These are phyloP conservation scores for Manis crassicaudata DNA, from an alignment of 2,797 vertebrate species.

Conservation along the genomic window DNA sequence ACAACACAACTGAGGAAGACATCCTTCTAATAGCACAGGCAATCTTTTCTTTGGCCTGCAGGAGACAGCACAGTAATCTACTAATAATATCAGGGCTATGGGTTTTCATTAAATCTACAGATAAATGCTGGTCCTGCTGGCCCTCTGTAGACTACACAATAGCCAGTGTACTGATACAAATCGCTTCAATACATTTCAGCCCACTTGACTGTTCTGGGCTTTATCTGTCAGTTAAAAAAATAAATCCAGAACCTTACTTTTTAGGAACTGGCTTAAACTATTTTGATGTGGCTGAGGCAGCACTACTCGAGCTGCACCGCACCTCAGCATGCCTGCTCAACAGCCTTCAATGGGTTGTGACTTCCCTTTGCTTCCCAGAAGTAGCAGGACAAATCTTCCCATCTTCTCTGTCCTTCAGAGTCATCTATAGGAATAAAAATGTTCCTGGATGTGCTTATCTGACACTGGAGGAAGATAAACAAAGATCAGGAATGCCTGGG, in stretches of 20 bases:
- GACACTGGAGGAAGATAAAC: not conserved
- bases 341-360: not conserved
- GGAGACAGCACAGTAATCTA: not conserved
- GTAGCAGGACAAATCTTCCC: not conserved
- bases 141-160: not conserved
- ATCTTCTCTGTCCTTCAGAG: not conserved
- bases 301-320: not conserved
- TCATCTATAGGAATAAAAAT: not conserved
- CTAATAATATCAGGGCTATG: not conserved
- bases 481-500: no score
- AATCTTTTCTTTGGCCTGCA: not conserved
- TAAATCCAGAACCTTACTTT: constrained; percentile 36
- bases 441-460: not conserved
- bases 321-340: not conserved
- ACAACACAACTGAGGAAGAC: not conserved
- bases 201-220: not conserved
- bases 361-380: not conserved
- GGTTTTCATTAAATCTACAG: not conserved
- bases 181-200: constrained; percentile 22
- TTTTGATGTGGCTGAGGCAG: not conserved
- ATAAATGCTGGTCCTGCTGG: not conserved
- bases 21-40: not conserved
- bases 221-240: not conserved
- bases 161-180: not conserved
- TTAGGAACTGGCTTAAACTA: not conserved